phyloP scores from a whole-genome alignment of 1,140 invertebrate species.

The Coelopa frigida region DNA sequence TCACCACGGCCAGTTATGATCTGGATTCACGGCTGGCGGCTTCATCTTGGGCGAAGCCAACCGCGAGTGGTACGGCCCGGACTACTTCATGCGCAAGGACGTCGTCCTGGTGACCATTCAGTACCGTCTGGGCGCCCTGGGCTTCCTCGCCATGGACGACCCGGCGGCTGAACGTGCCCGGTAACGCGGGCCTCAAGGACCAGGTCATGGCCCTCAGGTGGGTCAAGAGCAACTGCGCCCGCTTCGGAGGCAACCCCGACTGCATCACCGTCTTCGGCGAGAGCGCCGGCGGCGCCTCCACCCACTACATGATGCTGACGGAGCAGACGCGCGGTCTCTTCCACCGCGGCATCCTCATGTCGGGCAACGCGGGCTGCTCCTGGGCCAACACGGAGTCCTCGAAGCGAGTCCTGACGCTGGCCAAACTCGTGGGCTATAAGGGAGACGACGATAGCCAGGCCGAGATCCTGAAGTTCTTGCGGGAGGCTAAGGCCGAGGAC shows the following conservation, averaged over 20 bases:
- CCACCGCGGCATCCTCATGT: conserved; percentile 43
- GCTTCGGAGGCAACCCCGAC: conserved; percentile 49
- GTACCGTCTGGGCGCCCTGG: conserved; percentile 48
- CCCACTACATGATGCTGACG: conserved; percentile 55
- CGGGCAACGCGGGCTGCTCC: conserved; percentile 31
- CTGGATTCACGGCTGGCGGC: conserved; percentile 60
- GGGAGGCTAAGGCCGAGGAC: conserved; percentile 45
- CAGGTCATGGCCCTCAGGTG: conserved; percentile 58
- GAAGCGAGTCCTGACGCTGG: conserved; percentile 24
- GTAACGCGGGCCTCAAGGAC: conserved; percentile 59
- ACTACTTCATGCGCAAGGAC: conserved; percentile 52
- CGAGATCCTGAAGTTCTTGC: conserved; percentile 30
- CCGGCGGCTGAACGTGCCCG: conserved; percentile 44
- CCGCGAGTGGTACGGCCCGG: conserved; percentile 44
- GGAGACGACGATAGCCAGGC: conserved; percentile 34
- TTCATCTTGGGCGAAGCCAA: conserved; percentile 50
- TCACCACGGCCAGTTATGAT: conserved; percentile 37
- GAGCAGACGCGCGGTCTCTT: conserved; percentile 46
- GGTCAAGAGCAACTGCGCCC: conserved; percentile 57
- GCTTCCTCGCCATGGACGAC: conserved; percentile 29
- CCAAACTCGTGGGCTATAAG: conserved; percentile 33
- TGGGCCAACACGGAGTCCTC: conserved; percentile 29
- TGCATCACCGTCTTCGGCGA: conserved; percentile 47
- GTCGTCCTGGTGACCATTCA: conserved; percentile 47
- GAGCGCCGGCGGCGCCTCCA: conserved; percentile 46